These are phyloP conservation scores for Leptinotarsa peninsularis DNA, from an alignment of 2,888 invertebrate genomes.

Conservation along the genomic window DNA sequence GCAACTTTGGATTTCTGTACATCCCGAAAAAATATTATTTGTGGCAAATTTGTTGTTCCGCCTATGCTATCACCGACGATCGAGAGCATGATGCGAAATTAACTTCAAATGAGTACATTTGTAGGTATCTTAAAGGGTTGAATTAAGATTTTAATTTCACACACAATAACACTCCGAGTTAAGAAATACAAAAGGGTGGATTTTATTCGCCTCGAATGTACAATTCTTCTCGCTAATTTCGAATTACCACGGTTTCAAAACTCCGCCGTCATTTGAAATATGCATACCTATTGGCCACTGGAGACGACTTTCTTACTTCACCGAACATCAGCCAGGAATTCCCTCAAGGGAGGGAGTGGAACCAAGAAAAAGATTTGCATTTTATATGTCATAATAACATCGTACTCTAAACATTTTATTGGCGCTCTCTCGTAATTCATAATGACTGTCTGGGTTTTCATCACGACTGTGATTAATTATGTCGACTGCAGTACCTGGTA, in stretches of 20 bases:
- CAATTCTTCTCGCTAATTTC: conserved; percentile 64
- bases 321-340: conserved; percentile 41
- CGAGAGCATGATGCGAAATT: conserved; percentile 55
- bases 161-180: conserved; percentile 65
- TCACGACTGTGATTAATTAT: conserved; percentile 7
- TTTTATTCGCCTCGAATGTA: conserved; percentile 64
- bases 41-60: background rate
- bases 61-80: conserved; percentile 24
- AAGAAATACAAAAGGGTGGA: conserved; percentile 61
- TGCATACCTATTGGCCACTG: conserved; percentile 62
- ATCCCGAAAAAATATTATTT: too few relatives aligned
- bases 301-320: conserved; percentile 56
- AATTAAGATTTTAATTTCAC: conserved; percentile 67
- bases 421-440: conserved; percentile 26
- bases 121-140: conserved; percentile 62
- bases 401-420: conserved; percentile 51
- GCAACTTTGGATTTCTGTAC: too few relatives aligned
- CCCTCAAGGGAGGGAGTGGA: conserved; percentile 36
- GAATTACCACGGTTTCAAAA: conserved; percentile 60
- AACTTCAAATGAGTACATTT: conserved; percentile 58
- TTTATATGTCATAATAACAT: conserved; percentile 50
- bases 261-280: conserved; percentile 60
- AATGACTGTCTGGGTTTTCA: conserved; percentile 7
- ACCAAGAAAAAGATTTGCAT: conserved; percentile 50
- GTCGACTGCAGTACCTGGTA: background rate